A percentile compares a stretch with the other conserved stretches of the same genome.
These are phyloP conservation scores for Rhyzopertha dominica DNA, from an alignment of 1,140 invertebrate genomes.

Conservation along the genomic window DNA sequence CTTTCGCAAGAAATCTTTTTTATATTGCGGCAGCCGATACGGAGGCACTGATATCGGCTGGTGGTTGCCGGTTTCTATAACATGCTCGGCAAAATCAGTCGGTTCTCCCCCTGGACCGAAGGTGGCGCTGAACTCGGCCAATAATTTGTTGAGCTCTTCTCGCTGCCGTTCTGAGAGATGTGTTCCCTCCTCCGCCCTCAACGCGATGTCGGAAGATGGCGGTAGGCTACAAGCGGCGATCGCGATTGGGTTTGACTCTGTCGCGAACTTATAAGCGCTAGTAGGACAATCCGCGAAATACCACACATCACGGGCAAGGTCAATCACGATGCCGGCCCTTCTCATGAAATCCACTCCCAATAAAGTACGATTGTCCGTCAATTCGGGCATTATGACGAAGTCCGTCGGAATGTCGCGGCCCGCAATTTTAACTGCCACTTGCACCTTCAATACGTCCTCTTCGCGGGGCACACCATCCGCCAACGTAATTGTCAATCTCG, in stretches of 20 bases:
- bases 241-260: no score
- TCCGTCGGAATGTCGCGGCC: background rate
- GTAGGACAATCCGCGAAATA: slow-evolving; percentile 7
- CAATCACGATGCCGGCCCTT: slow-evolving; percentile 11
- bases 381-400: slow-evolving; percentile 12
- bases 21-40: slow-evolving; percentile 1
- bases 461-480: background rate
- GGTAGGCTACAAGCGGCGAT: no score
- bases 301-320: no score
- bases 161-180: slow-evolving; percentile 2
- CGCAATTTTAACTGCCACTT: slow-evolving; percentile 3
- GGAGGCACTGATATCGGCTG: slow-evolving; percentile 26
- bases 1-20: slow-evolving; percentile 6
- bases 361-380: slow-evolving; percentile 10
- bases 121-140: background rate
- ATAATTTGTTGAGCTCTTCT: slow-evolving; percentile 1
- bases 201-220: slow-evolving; percentile 1
- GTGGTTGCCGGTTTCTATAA: slow-evolving; percentile 29
- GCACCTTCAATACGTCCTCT: background rate
- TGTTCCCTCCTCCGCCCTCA: slow-evolving; percentile 10
- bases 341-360: slow-evolving; percentile 16
- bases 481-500: background rate
- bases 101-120: slow-evolving; percentile 17
- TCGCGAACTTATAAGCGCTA: no score
- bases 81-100: slow-evolving; percentile 21